phyloP scores from a whole-genome alignment of 2,888 invertebrate species.

The Syrphus vitripennis region DNA sequence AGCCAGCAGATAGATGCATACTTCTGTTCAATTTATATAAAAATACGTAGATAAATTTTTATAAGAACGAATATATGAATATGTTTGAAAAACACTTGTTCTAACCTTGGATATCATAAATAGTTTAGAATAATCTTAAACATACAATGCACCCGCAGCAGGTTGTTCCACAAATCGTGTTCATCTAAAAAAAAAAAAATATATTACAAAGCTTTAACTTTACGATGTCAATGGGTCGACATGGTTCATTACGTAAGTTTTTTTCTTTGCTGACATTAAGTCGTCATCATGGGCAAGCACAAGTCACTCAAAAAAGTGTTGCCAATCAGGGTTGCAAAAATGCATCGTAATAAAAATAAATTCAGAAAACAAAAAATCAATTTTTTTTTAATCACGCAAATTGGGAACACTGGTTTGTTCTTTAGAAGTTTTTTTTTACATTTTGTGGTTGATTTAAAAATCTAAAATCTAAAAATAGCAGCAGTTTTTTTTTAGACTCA shows the following conservation, averaged over 20 bases:
- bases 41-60: not conserved
- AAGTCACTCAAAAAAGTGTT: not conserved
- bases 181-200: constrained; percentile 1
- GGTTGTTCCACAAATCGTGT: constrained; percentile 60
- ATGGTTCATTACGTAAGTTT: constrained; percentile 48
- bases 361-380: not conserved
- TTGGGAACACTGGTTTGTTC: too few species aligned
- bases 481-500: too few species aligned
- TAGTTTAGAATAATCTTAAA: constrained; percentile 40
- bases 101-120: constrained; percentile 52
- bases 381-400: too few species aligned
- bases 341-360: not conserved
- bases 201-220: not conserved
- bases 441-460: too few species aligned
- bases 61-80: not conserved
- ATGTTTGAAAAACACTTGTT: constrained; percentile 8
- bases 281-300: not conserved
- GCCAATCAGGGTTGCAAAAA: not conserved
- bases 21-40: constrained; percentile 2
- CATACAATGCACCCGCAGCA: constrained; percentile 66
- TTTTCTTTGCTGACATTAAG: not conserved
- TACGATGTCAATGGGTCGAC: constrained; percentile 57
- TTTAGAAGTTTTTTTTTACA: too few species aligned
- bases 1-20: constrained; percentile 59
- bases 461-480: too few species aligned